These are phyloP conservation scores for Prosopocoilus inquinatus DNA, from an alignment of 2,888 invertebrate species.

Conservation along the genomic window DNA sequence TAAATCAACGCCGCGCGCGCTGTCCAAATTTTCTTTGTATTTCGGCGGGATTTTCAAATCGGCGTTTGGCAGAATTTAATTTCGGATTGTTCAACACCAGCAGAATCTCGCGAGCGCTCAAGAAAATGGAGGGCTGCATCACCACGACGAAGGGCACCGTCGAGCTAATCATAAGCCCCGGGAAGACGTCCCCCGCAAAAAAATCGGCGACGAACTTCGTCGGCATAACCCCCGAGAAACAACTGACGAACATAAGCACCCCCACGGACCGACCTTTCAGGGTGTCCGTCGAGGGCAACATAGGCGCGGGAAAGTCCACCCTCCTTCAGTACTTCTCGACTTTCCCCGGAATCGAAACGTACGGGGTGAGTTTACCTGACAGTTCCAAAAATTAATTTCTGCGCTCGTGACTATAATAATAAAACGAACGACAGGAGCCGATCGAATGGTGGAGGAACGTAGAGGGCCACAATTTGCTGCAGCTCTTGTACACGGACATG, in stretches of 20 bases:
- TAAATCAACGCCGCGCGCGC: too few relatives aligned
- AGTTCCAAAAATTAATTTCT: too few relatives aligned
- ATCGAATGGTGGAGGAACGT: constrained; percentile 83
- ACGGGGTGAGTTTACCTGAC: constrained; percentile 45
- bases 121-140: constrained; percentile 40
- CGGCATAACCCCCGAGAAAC: constrained; percentile 41
- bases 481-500: constrained; percentile 84
- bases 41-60: too few relatives aligned
- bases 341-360: constrained; percentile 46
- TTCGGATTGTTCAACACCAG: background rate
- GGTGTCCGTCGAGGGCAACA: constrained; percentile 52
- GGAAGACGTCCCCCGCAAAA: constrained; percentile 30
- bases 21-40: too few relatives aligned
- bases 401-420: constrained; percentile 5
- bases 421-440: constrained; percentile 65
- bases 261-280: constrained; percentile 46
- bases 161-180: constrained; percentile 32
- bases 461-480: constrained; percentile 75
- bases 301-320: constrained; percentile 52
- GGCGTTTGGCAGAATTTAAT: background rate
- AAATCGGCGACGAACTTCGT: constrained; percentile 36
- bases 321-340: constrained; percentile 47
- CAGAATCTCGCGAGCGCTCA: too few relatives aligned
- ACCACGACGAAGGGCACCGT: constrained; percentile 33
- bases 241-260: constrained; percentile 41